Base-by-base conservation (phyloP, 1,140 invertebrate genomes). In the Triops longicaudatus region DNA sequence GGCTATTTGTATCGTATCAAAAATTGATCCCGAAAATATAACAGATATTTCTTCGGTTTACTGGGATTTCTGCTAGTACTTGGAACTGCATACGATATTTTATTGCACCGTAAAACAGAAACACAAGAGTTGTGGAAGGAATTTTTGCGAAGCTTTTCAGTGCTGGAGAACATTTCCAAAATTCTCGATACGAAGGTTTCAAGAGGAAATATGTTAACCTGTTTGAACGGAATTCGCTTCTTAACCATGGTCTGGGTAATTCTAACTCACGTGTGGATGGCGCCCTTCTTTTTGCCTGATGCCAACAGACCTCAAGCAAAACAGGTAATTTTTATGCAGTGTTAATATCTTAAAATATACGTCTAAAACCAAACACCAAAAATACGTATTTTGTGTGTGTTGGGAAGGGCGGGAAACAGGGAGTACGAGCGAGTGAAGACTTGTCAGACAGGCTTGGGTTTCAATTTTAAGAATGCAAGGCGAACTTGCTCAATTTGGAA, bases 191-290 rank as follows among this genome's bases (percentile, higher is more conserved):
- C 82, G 2, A 79, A 79, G 9, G 76, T 79, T 26, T 44, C 92
- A 4, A 87, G 89, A 5, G 92, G 94, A 81, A 93, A 92, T 27
- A 26, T 26, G 0, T 91, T 95, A 77, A 89, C 91, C 74, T 91
- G 90, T 6, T 88, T 95, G 41, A 93, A 95, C 80, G 93, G 93
- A 0, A 84, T 96, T 0, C 86, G 92, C 5, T 90, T 92, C 0
- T 87, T 96, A 50, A 94, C 92, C 79, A 96, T 96, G 93, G 89
- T 89, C 9, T 97, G 95, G 95, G 93, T 97, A 0, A 93, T 97
- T 72, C 87, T 96, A 3, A 94, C 93, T 0, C 95, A 97, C 83
- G 26, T 71, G 93, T 91, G 74, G 89, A 90, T 1, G 75, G 44
- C 17, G 41, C 78, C 78, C 76, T 73, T n/a, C n/a, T 3, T 31